phyloP scores from a whole-genome alignment of 53 echinoderm and acorn worm species.

The Astropecten irregularis region DNA sequence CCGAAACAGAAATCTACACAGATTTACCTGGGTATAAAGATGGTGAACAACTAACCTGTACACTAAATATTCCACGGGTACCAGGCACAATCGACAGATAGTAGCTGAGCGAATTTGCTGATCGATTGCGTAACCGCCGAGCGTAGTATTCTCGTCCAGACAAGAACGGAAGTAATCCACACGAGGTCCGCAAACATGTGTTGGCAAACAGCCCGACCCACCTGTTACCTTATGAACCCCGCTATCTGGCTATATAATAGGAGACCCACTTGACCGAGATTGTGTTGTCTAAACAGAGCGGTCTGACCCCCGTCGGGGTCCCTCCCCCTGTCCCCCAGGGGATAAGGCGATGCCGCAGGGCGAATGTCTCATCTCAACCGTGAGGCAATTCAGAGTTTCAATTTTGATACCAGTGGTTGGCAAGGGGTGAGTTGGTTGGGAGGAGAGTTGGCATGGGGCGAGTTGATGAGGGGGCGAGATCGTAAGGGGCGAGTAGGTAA shows the following conservation, averaged over 20 bases:
- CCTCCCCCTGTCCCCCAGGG: neutral
- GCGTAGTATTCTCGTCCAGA: neutral
- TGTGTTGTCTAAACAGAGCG: neutral
- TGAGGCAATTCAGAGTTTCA: slow-evolving; percentile 15
- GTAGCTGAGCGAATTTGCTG: too few relatives aligned
- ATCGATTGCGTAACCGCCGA: too few relatives aligned
- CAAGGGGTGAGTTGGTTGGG: too few relatives aligned
- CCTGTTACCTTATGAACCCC: neutral
- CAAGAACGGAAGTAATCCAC: slow-evolving; percentile 24
- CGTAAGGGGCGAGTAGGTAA: too few relatives aligned
- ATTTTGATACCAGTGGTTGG: too few relatives aligned
- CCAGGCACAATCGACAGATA: too few relatives aligned
- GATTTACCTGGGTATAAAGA: too few relatives aligned
- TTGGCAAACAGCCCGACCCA: neutral
- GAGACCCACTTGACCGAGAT: slow-evolving; percentile 25
- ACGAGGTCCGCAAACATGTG: slow-evolving; percentile 26
- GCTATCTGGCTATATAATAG: neutral
- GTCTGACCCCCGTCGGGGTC: neutral
- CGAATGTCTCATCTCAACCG: neutral
- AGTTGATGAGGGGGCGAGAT: too few relatives aligned
- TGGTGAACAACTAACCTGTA: too few relatives aligned
- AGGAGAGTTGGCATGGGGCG: too few relatives aligned
- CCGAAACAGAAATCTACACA: too few relatives aligned
- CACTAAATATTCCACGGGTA: too few relatives aligned
- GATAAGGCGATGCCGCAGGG: slow-evolving; percentile 5